These are phyloP conservation scores for Drosophila kuntzei DNA, from an alignment of 2,888 invertebrate species.

Conservation along the genomic window DNA sequence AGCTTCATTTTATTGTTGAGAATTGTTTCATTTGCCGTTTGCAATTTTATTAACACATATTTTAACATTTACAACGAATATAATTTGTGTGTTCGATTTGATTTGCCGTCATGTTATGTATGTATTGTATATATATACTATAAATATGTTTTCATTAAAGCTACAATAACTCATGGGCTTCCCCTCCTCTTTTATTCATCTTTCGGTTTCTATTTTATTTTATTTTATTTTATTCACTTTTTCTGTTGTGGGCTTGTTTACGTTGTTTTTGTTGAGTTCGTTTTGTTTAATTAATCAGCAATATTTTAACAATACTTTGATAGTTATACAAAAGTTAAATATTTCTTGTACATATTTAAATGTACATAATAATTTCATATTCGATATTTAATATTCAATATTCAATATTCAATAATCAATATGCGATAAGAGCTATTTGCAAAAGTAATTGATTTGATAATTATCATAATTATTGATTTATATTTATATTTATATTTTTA, in stretches of 20 bases:
- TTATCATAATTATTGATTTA: slow-evolving; percentile 1
- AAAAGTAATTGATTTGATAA: slow-evolving; percentile 23
- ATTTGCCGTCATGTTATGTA: slow-evolving; percentile 25
- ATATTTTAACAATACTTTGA: slow-evolving; percentile 45
- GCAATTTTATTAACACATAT: slow-evolving; percentile 50
- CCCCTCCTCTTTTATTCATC: background rate
- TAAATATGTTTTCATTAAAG: slow-evolving; percentile 43
- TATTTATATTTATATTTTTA: background rate
- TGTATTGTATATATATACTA: slow-evolving; percentile 13
- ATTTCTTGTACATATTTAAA: slow-evolving; percentile 21
- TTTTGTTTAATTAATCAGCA: slow-evolving; percentile 16
- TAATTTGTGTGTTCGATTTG: slow-evolving; percentile 44
- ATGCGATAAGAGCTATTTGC: slow-evolving; percentile 34
- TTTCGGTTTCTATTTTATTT: background rate
- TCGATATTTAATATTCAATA: slow-evolving; percentile 24
- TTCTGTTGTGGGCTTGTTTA: slow-evolving; percentile 64
- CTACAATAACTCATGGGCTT: slow-evolving; percentile 54
- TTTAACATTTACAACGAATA: slow-evolving; percentile 65
- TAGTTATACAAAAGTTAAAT: slow-evolving; percentile 53
- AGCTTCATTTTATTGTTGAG: slow-evolving; percentile 52
- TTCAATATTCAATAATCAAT: background rate
- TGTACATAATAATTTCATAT: slow-evolving; percentile 18
- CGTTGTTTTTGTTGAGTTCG: slow-evolving; percentile 30
- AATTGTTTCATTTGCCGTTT: slow-evolving; percentile 33
- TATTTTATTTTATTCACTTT: background rate